Evolutionary conservation across 2,888 invertebrate genomes (phyloP).

Genomic region (Plusia festucae): DNA sequence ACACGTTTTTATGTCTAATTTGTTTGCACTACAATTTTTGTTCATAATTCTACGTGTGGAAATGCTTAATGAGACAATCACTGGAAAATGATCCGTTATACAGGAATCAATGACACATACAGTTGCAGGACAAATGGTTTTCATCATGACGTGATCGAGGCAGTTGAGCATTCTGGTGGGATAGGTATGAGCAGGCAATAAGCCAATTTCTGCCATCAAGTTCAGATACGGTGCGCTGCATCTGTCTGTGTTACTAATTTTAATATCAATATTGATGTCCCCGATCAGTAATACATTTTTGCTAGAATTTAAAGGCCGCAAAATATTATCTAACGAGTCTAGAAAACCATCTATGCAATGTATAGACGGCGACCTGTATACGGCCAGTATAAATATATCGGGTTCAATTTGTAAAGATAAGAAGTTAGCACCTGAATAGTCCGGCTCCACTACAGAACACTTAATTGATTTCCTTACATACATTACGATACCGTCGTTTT

Average conservation of each 20-base stretch:
- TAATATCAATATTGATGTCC: not conserved
- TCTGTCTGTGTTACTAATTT: not conserved
- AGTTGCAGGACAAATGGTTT: not conserved
- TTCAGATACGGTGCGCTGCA: slow-evolving; percentile 12
- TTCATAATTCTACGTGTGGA: not conserved
- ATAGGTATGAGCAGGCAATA: slow-evolving; percentile 16
- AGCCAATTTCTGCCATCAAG: slow-evolving; percentile 11
- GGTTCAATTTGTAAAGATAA: slow-evolving; percentile 10
- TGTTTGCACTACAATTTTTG: not conserved
- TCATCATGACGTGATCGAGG: slow-evolving; percentile 15
- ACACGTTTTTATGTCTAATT: not conserved
- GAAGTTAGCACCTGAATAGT: slow-evolving; percentile 15
- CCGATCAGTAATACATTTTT: not conserved
- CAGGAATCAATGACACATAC: slow-evolving; percentile 8
- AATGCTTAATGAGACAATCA: not conserved
- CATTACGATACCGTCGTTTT: slow-evolving; percentile 24
- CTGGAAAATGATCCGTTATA: slow-evolving; percentile 13
- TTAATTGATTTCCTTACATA: slow-evolving; percentile 18
- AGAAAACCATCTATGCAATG: slow-evolving; percentile 13
- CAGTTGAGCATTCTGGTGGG: slow-evolving; percentile 18
- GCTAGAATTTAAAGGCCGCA: not conserved
- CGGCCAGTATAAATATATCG: slow-evolving; percentile 14
- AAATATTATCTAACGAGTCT: slow-evolving; percentile 13
- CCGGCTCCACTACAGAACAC: slow-evolving; percentile 13
- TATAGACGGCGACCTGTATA: slow-evolving; percentile 20